Evolutionary conservation across 2,113 vertebrate genomes (phyloP), one percentile per base, ranked within the genome.

Genomic region (Aphyosemion australe): DNA sequence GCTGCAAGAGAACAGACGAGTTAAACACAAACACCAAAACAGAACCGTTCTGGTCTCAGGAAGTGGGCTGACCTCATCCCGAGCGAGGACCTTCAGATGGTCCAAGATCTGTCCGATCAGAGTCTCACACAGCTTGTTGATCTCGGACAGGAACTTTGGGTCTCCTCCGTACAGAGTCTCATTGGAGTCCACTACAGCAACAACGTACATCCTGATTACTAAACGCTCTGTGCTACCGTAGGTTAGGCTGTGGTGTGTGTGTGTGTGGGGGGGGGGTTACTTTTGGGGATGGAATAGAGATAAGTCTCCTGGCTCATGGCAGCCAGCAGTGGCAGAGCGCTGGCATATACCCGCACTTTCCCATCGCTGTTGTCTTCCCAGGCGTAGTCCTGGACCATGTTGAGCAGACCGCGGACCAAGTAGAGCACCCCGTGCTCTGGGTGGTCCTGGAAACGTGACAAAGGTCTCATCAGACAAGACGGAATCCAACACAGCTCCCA

Each of bases 121-220:
- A 0, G 95, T 97, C 89, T 99, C 97, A 9, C 96, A 96, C 61
- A 99, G 86, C 70, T 95, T 95, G 88, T 93, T 96, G 83, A 96
- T 95, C 88, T 99, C 97, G 0, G 94, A 89, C 42, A 99, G 82
- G 66, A 99, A 99, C 88, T 98, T 99, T 63, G 94, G 89, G 87
- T 99, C 97, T 68, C 97, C 96, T 3, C 97, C 97, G 0, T 99
- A 99, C 7, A 99, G 94, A 8, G 92, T 89, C 83, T 99, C 97
- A 2, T 99, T 99, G 73, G 95, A 98, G 84, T 99, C 97, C 67
- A 99, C 97, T 99, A 59, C 34, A 49, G 18, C n/a, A 56, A 10
- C 14, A 12, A 12, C 2, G 10, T 32, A 16, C 14, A 7, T 8
- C 20, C 34, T 14, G 14, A 68, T 50, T 21, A 50, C 3, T 18